These are phyloP conservation scores for Microcebus jonahi DNA, from an alignment of 2,113 vertebrate genomes.

Conservation along the genomic window DNA sequence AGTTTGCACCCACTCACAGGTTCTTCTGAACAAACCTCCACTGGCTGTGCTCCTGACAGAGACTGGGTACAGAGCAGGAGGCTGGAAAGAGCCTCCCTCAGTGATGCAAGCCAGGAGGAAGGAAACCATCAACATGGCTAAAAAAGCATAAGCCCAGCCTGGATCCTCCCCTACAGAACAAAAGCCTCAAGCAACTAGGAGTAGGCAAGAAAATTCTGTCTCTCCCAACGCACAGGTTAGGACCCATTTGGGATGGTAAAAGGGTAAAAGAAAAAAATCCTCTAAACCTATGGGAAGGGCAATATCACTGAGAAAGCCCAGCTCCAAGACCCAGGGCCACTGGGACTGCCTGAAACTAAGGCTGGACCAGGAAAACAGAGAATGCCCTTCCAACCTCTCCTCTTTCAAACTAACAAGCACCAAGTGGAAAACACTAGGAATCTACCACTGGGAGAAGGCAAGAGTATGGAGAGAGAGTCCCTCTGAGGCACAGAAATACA, in stretches of 20 bases:
- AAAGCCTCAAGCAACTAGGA: neutral
- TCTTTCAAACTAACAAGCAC: neutral
- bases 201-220: neutral
- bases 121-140: too few relatives aligned
- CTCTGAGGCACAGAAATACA: neutral
- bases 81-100: neutral
- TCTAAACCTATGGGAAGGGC: neutral
- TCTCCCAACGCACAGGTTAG: neutral
- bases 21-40: neutral
- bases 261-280: neutral
- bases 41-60: neutral
- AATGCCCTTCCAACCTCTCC: neutral
- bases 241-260: too few relatives aligned
- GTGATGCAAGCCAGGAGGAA: neutral
- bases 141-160: neutral
- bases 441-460: neutral
- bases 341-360: neutral
- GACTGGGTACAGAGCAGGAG: neutral
- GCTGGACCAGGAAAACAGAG: neutral
- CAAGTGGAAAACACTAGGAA: neutral
- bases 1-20: accelerated
- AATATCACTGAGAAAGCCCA: neutral
- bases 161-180: neutral
- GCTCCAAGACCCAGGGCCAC: neutral
- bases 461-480: neutral